Base-by-base conservation (phyloP, 2,113 vertebrate genomes). In the Raphicerus campestris region DNA sequence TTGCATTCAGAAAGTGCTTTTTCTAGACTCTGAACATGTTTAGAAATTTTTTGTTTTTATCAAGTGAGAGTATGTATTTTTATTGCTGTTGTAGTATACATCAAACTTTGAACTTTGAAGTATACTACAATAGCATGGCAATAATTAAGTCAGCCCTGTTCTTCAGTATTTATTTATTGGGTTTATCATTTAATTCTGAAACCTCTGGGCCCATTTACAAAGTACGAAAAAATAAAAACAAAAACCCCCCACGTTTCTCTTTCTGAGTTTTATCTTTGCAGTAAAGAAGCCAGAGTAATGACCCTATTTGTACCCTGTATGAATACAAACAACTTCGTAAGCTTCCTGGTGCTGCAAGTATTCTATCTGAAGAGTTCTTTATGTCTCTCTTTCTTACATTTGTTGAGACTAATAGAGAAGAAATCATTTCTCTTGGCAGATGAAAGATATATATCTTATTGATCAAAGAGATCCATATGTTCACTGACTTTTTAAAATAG, bases 111-210 rank as follows among this genome's bases (percentile, higher is more conserved):
- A 35, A 17, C 15, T 35, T 70, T 22, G n/a, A 70, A n/a, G 14
- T 63, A n/a, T 32, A 63, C 61, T 63, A 2, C 61, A n/a, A 63
- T 63, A 63, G 61, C 61, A 17, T 63, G 24, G 17, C 83, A 35
- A 35, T 89, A 58, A 89, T 85, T 87, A 89, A 81, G 15, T 93
- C 75, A 63, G 75, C 51, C 30, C 35, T 80, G 1, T 93, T 90
- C 47, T 61, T 87, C 11, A 17, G 55, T 84, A 13, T 93, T 78
- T 84, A 47, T 85, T 78, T 91, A 47, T 26, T 91, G 61, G 10
- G 55, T 87, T 95, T 93, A 87, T 95, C 77, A 87, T 55, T 56
- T 93, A 58, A 78, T 96, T 97, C 42, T 94, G 88, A 94, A 96
- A 83, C n/a, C 19, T 84, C 66, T 94, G 42, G 42, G 49, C n/a